Evolutionary conservation across 2,797 vertebrate genomes (phyloP), one percentile per base, ranked within the genome.

Genomic region (Lithobates pipiens): DNA sequence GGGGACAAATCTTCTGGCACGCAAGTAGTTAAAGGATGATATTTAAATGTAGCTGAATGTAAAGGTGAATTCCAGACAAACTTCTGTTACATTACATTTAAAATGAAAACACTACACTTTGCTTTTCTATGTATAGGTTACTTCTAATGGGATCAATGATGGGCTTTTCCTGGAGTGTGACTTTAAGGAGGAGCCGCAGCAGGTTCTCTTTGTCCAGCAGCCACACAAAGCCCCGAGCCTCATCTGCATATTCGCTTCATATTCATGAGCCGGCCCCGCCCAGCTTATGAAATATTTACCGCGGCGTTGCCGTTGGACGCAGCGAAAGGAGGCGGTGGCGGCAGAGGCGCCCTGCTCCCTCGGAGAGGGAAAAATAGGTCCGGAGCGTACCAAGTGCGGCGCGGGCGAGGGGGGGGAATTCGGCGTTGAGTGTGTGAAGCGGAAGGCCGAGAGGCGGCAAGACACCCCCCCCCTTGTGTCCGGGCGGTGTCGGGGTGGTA

Each of bases 151-250:
- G 13, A 13, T 13, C 0, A 46, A 13, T 39, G 36, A 4, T 50
- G 46, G 46, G 3, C 34, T 34, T 34, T 34, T 34, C 3, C 34
- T 34, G 46, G 46, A 50, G 46, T 16, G 46, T 18, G 13, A 15
- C 46, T 50, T 50, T 16, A 50, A 50, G 46, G 46, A 50, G 46
- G 46, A 50, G 46, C 46, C 15, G 46, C 46, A 50, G 46, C 46
- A 50, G 46, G 46, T 50, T 50, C 46, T 50, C 46, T 50, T 50
- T 50, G 46, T 50, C 46, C 77, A 2, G 61, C 36, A 3, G 63
- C 77, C 23, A n/a, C 76, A 79, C 77, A 79, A 79, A 79, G 77
- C 36, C 77, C 42, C 0, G 13, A 78, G n/a, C 54, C 76, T 63
- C 63, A 68, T 68, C 39, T 79, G 2, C 65, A 69, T 67, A 10